Percentiles rank a stretch among this genome's conserved stretches.
phyloP scores from a whole-genome alignment of 2,797 vertebrate genomes.

The Cirrhinus mrigala region DNA sequence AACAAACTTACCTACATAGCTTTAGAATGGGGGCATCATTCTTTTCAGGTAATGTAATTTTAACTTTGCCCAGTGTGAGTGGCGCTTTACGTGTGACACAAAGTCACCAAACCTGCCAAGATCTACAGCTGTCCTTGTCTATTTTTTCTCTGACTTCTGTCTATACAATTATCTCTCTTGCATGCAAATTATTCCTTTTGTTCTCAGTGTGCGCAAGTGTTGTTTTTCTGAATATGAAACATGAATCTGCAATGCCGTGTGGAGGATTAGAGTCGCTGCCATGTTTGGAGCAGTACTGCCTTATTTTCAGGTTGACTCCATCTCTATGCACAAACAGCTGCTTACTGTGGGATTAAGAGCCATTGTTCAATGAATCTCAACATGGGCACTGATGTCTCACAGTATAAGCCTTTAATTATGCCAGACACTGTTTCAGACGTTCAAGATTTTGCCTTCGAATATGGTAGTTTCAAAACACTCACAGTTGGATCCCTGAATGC shows the following conservation, averaged over 20 bases:
- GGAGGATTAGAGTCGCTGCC: conserved; percentile 61
- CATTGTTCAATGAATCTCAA: conserved; percentile 52
- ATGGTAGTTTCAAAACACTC: conserved; percentile 1
- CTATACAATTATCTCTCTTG: conserved; percentile 44
- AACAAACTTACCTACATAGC: background rate
- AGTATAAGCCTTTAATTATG: conserved; percentile 37
- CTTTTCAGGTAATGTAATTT: background rate
- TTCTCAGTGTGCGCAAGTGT: conserved; percentile 61
- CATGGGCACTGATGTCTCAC: conserved; percentile 31
- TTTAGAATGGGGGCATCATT: background rate
- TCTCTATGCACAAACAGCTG: conserved; percentile 57
- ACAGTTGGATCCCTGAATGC: background rate
- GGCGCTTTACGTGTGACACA: conserved; percentile 4
- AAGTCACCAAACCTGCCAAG: conserved; percentile 39
- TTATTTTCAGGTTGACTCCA: conserved; percentile 50
- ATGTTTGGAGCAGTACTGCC: conserved; percentile 33
- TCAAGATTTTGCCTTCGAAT: conserved; percentile 2
- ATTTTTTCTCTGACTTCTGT: conserved; percentile 52
- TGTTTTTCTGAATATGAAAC: conserved; percentile 60
- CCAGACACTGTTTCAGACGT: conserved; percentile 11
- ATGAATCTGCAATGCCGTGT: conserved; percentile 71
- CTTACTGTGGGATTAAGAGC: conserved; percentile 54
- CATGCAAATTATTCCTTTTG: conserved; percentile 70
- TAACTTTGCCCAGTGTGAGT: background rate
- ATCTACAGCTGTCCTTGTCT: conserved; percentile 33